Evolutionary conservation across 2,888 invertebrate genomes (phyloP).

Genomic region (Drosophila testacea): DNA sequence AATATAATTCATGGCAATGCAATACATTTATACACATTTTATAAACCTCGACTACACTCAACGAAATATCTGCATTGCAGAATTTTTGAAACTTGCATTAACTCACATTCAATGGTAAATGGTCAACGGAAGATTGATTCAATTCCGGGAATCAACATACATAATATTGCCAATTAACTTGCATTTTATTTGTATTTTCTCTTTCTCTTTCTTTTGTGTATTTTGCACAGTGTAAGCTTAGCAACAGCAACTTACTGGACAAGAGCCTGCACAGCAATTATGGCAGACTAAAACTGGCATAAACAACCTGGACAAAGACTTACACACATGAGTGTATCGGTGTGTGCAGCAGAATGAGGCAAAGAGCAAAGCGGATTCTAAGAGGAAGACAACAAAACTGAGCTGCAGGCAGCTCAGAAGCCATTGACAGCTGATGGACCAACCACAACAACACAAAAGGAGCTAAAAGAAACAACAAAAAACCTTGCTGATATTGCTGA

Average conservation of each 20-base stretch:
- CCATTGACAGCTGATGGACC: conserved; percentile 66
- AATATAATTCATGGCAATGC: conserved; percentile 30
- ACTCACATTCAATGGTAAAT: neutral
- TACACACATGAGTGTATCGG: conserved; percentile 8
- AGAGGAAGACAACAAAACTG: conserved; percentile 35
- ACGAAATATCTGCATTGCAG: conserved; percentile 12
- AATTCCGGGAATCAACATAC: conserved; percentile 24
- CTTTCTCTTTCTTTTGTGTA: neutral
- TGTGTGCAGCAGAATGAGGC: neutral
- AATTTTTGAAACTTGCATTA: neutral
- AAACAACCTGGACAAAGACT: conserved; percentile 46
- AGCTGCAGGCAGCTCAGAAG: conserved; percentile 46
- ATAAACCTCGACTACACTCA: conserved; percentile 34
- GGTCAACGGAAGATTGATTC: conserved; percentile 12
- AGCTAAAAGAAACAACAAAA: conserved; percentile 16
- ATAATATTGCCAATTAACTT: conserved; percentile 34
- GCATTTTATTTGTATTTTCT: neutral
- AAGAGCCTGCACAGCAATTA: conserved; percentile 56
- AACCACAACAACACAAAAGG: conserved; percentile 31
- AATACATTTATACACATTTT: conserved; percentile 13
- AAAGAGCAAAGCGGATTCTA: conserved; percentile 31
- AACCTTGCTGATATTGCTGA: conserved; percentile 53
- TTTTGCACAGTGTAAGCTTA: conserved; percentile 49
- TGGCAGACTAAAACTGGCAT: conserved; percentile 59
- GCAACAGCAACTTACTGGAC: conserved; percentile 35